phyloP scores from a whole-genome alignment of 2,113 vertebrate species.

The Ammospiza caudacuta region DNA sequence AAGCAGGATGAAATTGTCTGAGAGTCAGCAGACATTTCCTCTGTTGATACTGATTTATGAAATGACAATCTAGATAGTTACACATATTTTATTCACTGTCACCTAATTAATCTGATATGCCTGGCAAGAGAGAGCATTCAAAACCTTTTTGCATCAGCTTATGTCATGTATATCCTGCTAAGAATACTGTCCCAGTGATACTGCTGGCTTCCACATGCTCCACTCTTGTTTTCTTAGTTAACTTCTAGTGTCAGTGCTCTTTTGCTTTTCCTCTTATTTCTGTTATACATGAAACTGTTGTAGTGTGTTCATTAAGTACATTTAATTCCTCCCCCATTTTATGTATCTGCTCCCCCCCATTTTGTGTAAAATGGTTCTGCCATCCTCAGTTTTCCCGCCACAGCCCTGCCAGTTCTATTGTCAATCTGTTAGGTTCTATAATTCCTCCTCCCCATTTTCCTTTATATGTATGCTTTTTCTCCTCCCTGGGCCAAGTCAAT shows the following conservation, averaged over 20 bases:
- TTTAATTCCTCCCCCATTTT: too few species aligned
- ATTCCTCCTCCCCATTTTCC: too few species aligned
- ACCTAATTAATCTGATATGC: not conserved
- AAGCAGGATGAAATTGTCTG: not conserved
- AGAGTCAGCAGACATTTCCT: not conserved
- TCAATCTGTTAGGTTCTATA: too few species aligned
- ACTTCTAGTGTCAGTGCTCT: not conserved
- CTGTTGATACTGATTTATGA: not conserved
- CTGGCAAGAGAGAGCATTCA: not conserved
- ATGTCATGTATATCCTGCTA: not conserved
- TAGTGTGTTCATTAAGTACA: too few species aligned
- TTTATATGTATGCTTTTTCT: too few species aligned
- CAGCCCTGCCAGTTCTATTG: too few species aligned
- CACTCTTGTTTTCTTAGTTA: not conserved
- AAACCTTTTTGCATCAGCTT: not conserved
- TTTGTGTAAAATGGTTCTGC: too few species aligned
- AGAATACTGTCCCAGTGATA: not conserved
- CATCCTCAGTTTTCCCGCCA: too few species aligned
- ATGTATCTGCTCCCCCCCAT: too few species aligned
- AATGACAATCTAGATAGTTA: not conserved
- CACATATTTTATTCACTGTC: not conserved
- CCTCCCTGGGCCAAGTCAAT: too few species aligned
- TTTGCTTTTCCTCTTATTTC: not conserved
- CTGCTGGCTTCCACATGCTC: not conserved
- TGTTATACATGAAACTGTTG: not conserved